Evolutionary conservation across 2,797 vertebrate species (phyloP), one percentile per base, ranked within the genome.

Genomic region (Clarias laeviceps): DNA sequence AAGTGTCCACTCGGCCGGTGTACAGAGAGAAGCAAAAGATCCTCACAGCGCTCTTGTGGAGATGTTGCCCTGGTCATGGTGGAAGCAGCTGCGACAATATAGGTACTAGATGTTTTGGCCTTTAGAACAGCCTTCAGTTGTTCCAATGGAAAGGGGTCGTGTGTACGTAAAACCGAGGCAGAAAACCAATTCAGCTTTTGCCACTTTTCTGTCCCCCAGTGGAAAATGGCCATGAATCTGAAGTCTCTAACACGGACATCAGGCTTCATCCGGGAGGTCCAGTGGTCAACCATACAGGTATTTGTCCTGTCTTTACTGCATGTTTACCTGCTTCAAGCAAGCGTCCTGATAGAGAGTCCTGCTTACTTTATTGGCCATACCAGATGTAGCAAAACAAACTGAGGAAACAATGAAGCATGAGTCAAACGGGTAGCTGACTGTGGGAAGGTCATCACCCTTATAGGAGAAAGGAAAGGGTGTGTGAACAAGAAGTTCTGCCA

Each of bases 41-140:
- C 40, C 0, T 93, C 81, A 94, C 94, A 1, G 87, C 92, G 7
- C 89, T 97, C 87, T 91, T 94, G 84, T 98, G 97, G 97, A 94
- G 93, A 82, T 99, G 98, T 90, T 99, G 97, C 84, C 95, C 95
- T 0, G 98, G 97, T 77, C 95, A 96, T 79, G 70, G 69, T 2
- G 97, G 97, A 82, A 37, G 92, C 0, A 92, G 95, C 90, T 98
- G 97, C 87, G 93, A 97, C 57, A 89, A 96, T 50, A 89, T 32
- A 20, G 96, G 98, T 98, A 95, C 89, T 62, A 29, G 82, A 70
- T 5, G 2, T 82, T 29, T 34, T 74, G 24, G 40, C 45, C 14
- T 37, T 17, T 65, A 77, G 76, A 77, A 62, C 32, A 66, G 20
- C 29, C n/a, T 62, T 37, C 69, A 34, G 68, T 24, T 81, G 62